Base-by-base conservation (phyloP, 53 echinoderm and acorn worm genomes). In the Apostichopus leukothele region DNA sequence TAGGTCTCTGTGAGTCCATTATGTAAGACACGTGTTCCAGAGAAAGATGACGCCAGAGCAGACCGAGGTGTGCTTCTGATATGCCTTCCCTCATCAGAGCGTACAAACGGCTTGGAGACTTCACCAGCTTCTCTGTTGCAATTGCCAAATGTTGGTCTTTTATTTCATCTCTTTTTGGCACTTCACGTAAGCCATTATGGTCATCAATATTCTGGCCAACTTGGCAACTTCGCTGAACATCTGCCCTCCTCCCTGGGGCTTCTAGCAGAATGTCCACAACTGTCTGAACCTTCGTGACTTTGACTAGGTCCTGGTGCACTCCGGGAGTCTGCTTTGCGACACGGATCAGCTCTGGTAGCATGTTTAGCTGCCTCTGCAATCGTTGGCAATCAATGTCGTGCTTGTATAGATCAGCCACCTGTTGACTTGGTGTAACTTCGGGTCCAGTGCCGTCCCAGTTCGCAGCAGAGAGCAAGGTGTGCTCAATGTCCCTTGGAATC, bases 61-160 rank as follows among this genome's bases (percentile, higher is more conserved):
- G 21, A 0, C 51, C 13, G 0, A 86, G 0, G 55, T 86, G 87
- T 16, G 19, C 53, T 14, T 53, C 73, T 52, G 90, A 87, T 23
- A 90, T 86, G 68, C 90, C 90, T 54, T 90, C 76, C 68, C 57
- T 67, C 13, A 71, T 90, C 5, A 87, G n/a, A 11, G 67, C 14
- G 14, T 67, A 67, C 10, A 67, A 67, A 13, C 67, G n/a, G 5
- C 67, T 67, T 67, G 67, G 67, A 13, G 5, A 9, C 14, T 67
- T 67, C 11, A 67, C 67, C 14, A 13, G 5, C 67, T 67, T n/a
- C 67, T 67, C n/a, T 67, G 67, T 67, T 11, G 67, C 67, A 11
- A 67, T 67, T 11, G 67, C 67, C 14, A 67, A 11, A 67, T 12
- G 10, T 16, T 67, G 67, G 67, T 67, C 67, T 5, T 50, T 20